Conservation (phyloP, 2,888 invertebrate genomes). For the Drosophila mettleri region DNA sequence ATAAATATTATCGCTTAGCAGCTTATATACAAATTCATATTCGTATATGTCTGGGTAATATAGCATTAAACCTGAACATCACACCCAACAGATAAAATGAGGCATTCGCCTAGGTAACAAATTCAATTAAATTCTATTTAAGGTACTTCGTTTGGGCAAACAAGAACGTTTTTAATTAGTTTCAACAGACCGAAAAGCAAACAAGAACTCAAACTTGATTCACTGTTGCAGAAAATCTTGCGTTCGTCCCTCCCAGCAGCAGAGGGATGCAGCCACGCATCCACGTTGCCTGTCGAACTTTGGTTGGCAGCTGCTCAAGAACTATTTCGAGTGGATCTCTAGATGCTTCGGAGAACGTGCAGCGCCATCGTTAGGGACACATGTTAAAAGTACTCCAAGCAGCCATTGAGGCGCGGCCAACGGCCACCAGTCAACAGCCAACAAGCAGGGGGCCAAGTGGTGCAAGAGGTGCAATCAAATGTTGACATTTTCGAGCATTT, state of each 20-base stretch:
- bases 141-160: conserved; percentile 72
- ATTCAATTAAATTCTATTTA: conserved; percentile 75
- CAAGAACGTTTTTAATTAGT: conserved; percentile 83
- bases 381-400: conserved; percentile 37
- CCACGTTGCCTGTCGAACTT: conserved; percentile 54
- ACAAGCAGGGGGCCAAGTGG: background rate
- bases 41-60: conserved; percentile 35
- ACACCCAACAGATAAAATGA: conserved; percentile 41
- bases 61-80: conserved; percentile 50
- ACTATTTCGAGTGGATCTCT: conserved; percentile 59
- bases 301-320: conserved; percentile 72
- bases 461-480: conserved; percentile 24
- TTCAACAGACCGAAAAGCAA: conserved; percentile 83
- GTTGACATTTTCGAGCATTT: conserved; percentile 46
- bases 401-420: conserved; percentile 55
- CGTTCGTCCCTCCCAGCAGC: conserved; percentile 4
- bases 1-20: conserved; percentile 25
- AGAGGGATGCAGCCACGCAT: conserved; percentile 34
- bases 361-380: conserved; percentile 25
- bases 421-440: conserved; percentile 14
- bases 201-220: conserved; percentile 59
- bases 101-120: conserved; percentile 40
- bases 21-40: background rate
- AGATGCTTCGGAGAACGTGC: conserved; percentile 19
- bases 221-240: conserved; percentile 70